phyloP scores from a whole-genome alignment of 2,113 vertebrate genomes.

The Tachycineta bicolor region DNA sequence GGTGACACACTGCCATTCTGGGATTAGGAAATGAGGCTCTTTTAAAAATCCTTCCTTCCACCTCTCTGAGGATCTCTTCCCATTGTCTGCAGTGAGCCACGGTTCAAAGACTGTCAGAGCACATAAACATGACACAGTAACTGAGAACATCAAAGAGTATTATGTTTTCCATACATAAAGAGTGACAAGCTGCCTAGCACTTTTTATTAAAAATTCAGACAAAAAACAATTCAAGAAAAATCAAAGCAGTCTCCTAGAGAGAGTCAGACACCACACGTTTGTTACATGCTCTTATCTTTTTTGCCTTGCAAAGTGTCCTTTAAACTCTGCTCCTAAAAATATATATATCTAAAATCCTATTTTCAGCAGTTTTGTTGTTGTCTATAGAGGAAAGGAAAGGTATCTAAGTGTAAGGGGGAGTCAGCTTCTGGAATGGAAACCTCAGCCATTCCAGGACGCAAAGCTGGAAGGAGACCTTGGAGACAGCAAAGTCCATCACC shows the following conservation, averaged over 20 bases:
- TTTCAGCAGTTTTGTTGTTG: not conserved
- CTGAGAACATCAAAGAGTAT: slow-evolving; percentile 65
- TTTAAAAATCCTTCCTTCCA: not conserved
- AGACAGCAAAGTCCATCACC: not conserved
- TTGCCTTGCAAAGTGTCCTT: slow-evolving; percentile 41
- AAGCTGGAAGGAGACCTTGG: not conserved
- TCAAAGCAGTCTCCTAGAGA: slow-evolving; percentile 42
- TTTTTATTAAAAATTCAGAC: slow-evolving; percentile 55
- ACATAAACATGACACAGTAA: slow-evolving; percentile 65
- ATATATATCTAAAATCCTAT: not conserved
- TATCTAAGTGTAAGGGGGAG: not conserved
- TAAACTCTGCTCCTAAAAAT: slow-evolving; percentile 31
- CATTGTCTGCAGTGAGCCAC: slow-evolving; percentile 16
- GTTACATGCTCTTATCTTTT: not conserved
- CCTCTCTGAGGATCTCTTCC: not conserved
- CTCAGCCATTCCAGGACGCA: not conserved
- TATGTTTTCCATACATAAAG: slow-evolving; percentile 61
- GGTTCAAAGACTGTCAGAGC: slow-evolving; percentile 62
- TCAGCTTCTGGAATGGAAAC: not conserved
- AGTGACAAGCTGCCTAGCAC: slow-evolving; percentile 54
- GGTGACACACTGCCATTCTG: not conserved
- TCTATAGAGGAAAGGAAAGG: not conserved
- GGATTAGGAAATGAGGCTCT: not conserved
- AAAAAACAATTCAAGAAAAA: slow-evolving; percentile 55
- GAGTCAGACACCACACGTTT: not conserved